These are phyloP conservation scores for Drosophila guanche DNA, from an alignment of 1,140 invertebrate species.

Conservation along the genomic window DNA sequence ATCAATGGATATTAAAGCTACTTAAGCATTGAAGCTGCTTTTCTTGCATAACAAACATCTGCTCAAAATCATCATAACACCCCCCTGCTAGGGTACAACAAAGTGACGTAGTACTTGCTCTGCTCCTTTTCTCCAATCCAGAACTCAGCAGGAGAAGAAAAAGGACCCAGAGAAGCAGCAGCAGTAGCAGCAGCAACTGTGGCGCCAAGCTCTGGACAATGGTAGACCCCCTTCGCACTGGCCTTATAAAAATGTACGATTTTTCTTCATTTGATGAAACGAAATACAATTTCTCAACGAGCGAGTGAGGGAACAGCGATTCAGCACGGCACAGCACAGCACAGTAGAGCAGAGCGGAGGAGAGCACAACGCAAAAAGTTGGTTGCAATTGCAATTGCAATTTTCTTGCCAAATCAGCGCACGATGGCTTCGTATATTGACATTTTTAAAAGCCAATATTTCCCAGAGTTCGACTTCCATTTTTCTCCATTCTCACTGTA, in stretches of 20 bases:
- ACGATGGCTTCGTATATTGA: conserved; percentile 65
- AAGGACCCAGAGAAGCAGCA: conserved; percentile 5
- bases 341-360: not conserved
- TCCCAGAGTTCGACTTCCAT: conserved; percentile 29
- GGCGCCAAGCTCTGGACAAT: conserved; percentile 71
- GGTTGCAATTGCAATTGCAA: conserved; percentile 64
- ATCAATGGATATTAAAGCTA: too few species aligned
- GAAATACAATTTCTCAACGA: conserved; percentile 80
- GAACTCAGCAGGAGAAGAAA: conserved; percentile 17
- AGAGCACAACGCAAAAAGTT: conserved; percentile 52
- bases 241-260: conserved; percentile 78
- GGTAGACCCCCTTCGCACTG: conserved; percentile 37
- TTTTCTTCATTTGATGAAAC: conserved; percentile 82
- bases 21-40: too few species aligned
- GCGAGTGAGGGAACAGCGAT: not conserved
- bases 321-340: conserved; percentile 2
- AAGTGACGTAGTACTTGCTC: conserved; percentile 56
- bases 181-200: conserved; percentile 29
- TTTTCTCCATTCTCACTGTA: conserved; percentile 6
- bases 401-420: conserved; percentile 68
- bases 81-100: conserved; percentile 15
- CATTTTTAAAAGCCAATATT: conserved; percentile 81
- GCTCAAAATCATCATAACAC: too few species aligned
- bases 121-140: conserved; percentile 1
- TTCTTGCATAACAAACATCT: too few species aligned